Conservation (phyloP, 2,113 vertebrate genomes). For the Chloebia gouldiae region DNA sequence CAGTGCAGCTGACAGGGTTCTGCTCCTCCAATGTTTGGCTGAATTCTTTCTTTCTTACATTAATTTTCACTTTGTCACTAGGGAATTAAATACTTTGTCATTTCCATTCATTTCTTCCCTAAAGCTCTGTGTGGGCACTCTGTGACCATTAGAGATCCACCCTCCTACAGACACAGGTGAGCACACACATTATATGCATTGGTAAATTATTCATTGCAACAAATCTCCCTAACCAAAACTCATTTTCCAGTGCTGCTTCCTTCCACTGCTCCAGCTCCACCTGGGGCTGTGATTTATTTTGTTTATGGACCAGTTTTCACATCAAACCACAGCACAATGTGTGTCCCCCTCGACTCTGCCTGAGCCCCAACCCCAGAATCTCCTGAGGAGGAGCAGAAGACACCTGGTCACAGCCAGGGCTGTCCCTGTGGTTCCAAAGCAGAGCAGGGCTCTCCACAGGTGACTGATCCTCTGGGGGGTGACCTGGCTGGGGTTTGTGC, state of each 20-base stretch:
- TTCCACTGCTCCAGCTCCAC: not conserved
- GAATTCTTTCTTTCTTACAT: not conserved
- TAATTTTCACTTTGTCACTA: not conserved
- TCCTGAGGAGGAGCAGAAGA: not conserved
- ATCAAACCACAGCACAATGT: not conserved
- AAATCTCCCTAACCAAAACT: not conserved
- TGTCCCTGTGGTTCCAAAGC: not conserved
- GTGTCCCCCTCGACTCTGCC: not conserved
- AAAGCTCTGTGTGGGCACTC: not conserved
- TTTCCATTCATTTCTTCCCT: not conserved
- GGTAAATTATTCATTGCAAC: not conserved
- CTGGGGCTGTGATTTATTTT: not conserved
- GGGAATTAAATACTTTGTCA: not conserved
- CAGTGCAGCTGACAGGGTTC: not conserved
- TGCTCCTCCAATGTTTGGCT: fast-evolving
- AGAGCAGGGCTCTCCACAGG: not conserved
- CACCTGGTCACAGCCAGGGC: not conserved
- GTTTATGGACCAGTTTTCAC: not conserved
- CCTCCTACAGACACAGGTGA: not conserved
- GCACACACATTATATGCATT: not conserved
- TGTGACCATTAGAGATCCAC: not conserved
- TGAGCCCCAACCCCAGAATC: not conserved
- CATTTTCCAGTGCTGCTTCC: not conserved
- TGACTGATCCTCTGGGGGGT: fast-evolving
- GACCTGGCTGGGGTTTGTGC: not conserved